phyloP scores from a whole-genome alignment of 2,888 invertebrate species.

The Polyploca ridens region DNA sequence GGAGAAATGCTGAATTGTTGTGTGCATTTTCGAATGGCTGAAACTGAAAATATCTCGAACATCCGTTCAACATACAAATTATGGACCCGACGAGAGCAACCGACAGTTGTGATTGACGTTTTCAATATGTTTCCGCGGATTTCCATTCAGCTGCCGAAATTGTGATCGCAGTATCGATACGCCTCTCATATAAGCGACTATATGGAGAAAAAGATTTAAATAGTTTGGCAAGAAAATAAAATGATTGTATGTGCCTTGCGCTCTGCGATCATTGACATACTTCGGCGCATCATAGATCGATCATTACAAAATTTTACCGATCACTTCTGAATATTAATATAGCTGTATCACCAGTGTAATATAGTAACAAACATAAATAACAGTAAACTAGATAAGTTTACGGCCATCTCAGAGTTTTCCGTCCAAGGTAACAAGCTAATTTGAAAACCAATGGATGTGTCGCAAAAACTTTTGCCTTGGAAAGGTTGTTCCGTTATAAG shows the following conservation, averaged over 20 bases:
- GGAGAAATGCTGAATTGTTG: background rate
- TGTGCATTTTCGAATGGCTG: background rate
- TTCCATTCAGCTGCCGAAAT: slow-evolving; percentile 35
- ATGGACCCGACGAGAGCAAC: slow-evolving; percentile 23
- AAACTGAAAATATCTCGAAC: background rate
- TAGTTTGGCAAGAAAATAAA: background rate
- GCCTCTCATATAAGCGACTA: slow-evolving; percentile 19
- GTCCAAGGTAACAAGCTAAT: slow-evolving; percentile 23
- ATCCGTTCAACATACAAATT: slow-evolving; percentile 7
- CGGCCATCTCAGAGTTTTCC: slow-evolving; percentile 12
- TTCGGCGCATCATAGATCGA: too few relatives aligned
- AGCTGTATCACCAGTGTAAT: too few relatives aligned
- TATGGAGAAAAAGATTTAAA: slow-evolving; percentile 12
- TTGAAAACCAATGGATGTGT: slow-evolving; percentile 21
- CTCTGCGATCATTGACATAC: too few relatives aligned
- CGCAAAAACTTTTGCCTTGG: slow-evolving; percentile 21
- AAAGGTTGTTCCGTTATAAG: background rate
- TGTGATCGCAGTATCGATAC: slow-evolving; percentile 33
- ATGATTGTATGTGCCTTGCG: too few relatives aligned
- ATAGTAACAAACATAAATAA: background rate
- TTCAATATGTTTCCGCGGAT: slow-evolving; percentile 42
- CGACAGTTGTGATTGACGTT: slow-evolving; percentile 45
- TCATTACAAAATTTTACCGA: too few relatives aligned
- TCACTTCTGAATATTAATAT: too few relatives aligned
- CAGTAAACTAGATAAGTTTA: background rate